Evolutionary conservation across 2,888 invertebrate species (phyloP).

Genomic region (Celastrina argiolus): DNA sequence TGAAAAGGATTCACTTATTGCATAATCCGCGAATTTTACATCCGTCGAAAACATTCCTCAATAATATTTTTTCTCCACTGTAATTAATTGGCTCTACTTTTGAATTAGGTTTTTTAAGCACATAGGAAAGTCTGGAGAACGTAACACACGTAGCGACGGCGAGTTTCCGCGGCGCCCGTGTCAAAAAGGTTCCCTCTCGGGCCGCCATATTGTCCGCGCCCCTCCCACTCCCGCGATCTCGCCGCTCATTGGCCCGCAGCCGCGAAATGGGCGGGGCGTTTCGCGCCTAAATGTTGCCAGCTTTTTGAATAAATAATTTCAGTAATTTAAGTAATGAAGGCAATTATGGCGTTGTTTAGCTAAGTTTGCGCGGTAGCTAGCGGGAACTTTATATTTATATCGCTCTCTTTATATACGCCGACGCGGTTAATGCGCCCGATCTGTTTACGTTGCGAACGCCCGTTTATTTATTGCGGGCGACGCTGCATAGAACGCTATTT

Average conservation of each 20-base stretch:
- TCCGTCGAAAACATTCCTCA: neutral
- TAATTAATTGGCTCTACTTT: slow-evolving; percentile 43
- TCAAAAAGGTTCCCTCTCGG: slow-evolving; percentile 40
- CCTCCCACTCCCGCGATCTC: slow-evolving; percentile 50
- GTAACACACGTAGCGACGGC: slow-evolving; percentile 39
- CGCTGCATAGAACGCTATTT: slow-evolving; percentile 69
- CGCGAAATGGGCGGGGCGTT: slow-evolving; percentile 50
- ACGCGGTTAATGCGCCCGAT: slow-evolving; percentile 77
- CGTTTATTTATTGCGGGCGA: slow-evolving; percentile 71
- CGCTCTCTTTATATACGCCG: slow-evolving; percentile 77
- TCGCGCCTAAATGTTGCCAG: slow-evolving; percentile 72
- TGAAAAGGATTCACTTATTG: slow-evolving; percentile 2
- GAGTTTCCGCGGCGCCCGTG: slow-evolving; percentile 36
- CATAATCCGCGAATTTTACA: neutral
- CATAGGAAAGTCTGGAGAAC: slow-evolving; percentile 28
- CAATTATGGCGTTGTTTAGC: slow-evolving; percentile 79
- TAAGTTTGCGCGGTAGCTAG: slow-evolving; percentile 76
- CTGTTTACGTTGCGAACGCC: slow-evolving; percentile 71
- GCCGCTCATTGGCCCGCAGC: slow-evolving; percentile 50
- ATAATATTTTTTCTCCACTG: slow-evolving; percentile 21
- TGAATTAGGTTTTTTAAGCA: slow-evolving; percentile 51
- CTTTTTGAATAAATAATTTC: slow-evolving; percentile 79
- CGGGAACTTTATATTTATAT: slow-evolving; percentile 78
- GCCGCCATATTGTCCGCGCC: slow-evolving; percentile 71
- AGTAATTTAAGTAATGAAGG: slow-evolving; percentile 79